A percentile compares a stretch with the other conserved stretches of the same genome.
These are phyloP conservation scores for Jaculus jaculus DNA, from an alignment of 2,113 vertebrate genomes.

Conservation along the genomic window DNA sequence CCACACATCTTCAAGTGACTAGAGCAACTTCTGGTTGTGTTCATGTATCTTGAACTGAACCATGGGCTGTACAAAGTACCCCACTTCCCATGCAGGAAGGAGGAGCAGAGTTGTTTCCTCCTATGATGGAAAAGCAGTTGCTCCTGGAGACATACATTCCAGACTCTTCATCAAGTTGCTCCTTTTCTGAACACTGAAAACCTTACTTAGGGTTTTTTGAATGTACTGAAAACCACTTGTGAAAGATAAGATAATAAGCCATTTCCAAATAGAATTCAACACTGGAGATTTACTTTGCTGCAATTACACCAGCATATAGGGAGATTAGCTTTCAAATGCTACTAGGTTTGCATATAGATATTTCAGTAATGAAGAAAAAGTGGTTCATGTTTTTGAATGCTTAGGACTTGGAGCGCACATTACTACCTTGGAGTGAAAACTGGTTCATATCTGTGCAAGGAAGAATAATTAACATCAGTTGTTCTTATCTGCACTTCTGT, in stretches of 20 bases:
- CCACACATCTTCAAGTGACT: background rate
- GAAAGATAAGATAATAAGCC: conserved; percentile 86
- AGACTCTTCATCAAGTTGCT: conserved; percentile 28
- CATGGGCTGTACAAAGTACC: background rate
- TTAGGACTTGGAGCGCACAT: conserved; percentile 69
- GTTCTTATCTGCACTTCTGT: conserved; percentile 6
- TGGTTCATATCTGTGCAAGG: conserved; percentile 16
- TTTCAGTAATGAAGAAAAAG: conserved; percentile 82
- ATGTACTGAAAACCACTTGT: conserved; percentile 82
- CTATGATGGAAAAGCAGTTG: background rate
- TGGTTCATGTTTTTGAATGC: conserved; percentile 81
- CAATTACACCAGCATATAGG: conserved; percentile 86
- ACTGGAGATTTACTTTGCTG: conserved; percentile 87
- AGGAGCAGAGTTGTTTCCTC: conserved; percentile 10
- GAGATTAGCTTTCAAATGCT: conserved; percentile 85
- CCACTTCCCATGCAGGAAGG: background rate
- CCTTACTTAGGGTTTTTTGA: conserved; percentile 78
- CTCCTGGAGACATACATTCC: background rate
- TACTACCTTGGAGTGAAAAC: conserved; percentile 27
- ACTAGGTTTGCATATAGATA: conserved; percentile 80
- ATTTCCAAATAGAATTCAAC: conserved; percentile 85
- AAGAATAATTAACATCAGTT: conserved; percentile 32
- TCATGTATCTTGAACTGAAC: background rate
- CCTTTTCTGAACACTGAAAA: conserved; percentile 63
- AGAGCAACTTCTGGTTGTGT: background rate